These are phyloP conservation scores for Molorchus minor DNA, from an alignment of 2,888 invertebrate genomes.

Conservation along the genomic window DNA sequence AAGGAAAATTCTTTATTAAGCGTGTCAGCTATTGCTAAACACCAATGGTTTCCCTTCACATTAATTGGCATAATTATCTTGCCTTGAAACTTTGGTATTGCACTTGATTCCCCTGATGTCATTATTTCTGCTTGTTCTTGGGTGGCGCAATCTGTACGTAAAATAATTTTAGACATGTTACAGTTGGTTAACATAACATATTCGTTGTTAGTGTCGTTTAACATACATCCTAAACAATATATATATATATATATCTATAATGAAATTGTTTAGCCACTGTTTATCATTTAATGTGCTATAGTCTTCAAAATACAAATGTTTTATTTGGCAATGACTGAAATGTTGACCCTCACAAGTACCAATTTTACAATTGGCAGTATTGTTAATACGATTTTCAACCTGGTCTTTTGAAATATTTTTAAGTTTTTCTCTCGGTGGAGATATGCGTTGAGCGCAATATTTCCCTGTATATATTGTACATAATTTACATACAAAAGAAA, in stretches of 20 bases:
- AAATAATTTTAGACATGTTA: conserved; percentile 1
- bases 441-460: background rate
- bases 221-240: conserved; percentile 5
- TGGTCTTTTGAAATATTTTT: background rate
- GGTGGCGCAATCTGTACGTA: too few relatives aligned
- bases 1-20: conserved; percentile 1
- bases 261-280: conserved; percentile 7
- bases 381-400: background rate
- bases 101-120: background rate
- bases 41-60: conserved; percentile 3
- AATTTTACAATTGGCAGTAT: conserved; percentile 4
- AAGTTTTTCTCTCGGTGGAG: background rate
- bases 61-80: conserved; percentile 2
- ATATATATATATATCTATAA: conserved; percentile 15
- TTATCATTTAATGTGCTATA: conserved; percentile 3
- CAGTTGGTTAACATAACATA: background rate
- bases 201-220: background rate
- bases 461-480: background rate
- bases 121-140: too few relatives aligned
- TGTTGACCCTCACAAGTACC: background rate
- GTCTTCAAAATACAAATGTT: background rate
- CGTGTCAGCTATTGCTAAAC: conserved; percentile 6
- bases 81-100: conserved; percentile 5
- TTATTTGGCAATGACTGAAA: conserved; percentile 4
- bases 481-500: background rate